These are phyloP conservation scores for Heteromormyrus szaboi DNA, from an alignment of 2,797 vertebrate genomes.

Conservation along the genomic window DNA sequence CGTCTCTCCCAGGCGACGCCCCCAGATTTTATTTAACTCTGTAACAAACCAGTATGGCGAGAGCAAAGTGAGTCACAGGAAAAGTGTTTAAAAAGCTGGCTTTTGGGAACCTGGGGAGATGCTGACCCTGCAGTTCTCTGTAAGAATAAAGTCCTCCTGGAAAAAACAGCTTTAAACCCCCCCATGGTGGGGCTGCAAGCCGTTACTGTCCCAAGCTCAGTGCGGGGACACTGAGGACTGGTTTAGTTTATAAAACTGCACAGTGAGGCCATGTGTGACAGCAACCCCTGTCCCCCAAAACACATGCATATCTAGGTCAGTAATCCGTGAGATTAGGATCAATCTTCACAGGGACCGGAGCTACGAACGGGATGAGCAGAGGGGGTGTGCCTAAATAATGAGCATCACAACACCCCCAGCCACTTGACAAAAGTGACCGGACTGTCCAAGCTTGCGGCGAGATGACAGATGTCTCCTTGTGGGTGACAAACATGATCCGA, in stretches of 20 bases:
- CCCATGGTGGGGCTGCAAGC: not conserved
- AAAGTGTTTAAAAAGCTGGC: conserved; percentile 4
- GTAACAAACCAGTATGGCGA: not conserved
- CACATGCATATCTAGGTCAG: not conserved
- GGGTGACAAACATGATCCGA: not conserved
- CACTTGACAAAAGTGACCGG: not conserved
- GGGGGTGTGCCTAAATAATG: not conserved
- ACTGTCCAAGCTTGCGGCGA: not conserved
- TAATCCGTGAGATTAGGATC: not conserved
- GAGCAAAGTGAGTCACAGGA: not conserved
- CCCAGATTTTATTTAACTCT: not conserved
- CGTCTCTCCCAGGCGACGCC: too few species aligned
- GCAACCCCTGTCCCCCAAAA: not conserved
- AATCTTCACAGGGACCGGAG: not conserved
- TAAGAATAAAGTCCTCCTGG: not conserved
- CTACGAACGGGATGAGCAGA: not conserved
- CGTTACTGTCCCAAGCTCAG: not conserved
- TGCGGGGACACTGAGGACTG: not conserved
- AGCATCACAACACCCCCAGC: not conserved
- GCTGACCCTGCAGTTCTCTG: conserved; percentile 10
- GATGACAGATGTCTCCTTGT: not conserved
- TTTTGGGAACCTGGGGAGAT: not conserved
- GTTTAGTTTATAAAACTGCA: not conserved
- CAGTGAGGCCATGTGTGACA: not conserved
- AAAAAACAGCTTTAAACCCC: not conserved